Evolutionary conservation across 2,797 vertebrate genomes (phyloP).

Genomic region (Mus caroli): DNA sequence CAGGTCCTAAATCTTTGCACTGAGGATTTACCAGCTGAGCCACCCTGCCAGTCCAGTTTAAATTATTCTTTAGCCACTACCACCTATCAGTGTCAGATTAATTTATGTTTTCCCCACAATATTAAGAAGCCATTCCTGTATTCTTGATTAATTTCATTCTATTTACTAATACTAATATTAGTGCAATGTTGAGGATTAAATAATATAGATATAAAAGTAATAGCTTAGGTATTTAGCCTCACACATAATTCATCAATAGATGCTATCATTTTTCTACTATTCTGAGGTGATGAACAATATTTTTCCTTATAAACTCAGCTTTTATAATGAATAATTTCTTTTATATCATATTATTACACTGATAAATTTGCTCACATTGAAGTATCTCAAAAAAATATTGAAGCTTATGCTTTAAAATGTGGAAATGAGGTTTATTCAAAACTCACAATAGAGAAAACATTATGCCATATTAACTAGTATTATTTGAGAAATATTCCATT

Average conservation of each 20-base stretch:
- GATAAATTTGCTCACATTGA: slow-evolving; percentile 50
- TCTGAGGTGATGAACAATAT: slow-evolving; percentile 41
- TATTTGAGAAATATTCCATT: slow-evolving; percentile 53
- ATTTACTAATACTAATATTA: slow-evolving; percentile 47
- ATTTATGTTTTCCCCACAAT: slow-evolving; percentile 35
- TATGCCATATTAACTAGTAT: background rate
- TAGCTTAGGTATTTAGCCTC: slow-evolving; percentile 3
- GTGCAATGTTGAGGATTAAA: slow-evolving; percentile 11
- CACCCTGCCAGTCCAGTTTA: background rate
- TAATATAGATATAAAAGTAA: background rate
- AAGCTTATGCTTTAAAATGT: slow-evolving; percentile 52
- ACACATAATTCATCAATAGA: background rate
- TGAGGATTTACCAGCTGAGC: background rate
- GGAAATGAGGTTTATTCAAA: slow-evolving; percentile 35
- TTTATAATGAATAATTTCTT: background rate
- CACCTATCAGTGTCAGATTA: background rate
- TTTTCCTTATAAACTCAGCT: slow-evolving; percentile 15
- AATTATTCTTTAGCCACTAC: slow-evolving; percentile 44
- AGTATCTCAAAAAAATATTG: background rate
- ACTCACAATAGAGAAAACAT: slow-evolving; percentile 52
- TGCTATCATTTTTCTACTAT: background rate
- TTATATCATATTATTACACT: background rate
- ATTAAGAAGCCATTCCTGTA: slow-evolving; percentile 32
- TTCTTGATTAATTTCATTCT: slow-evolving; percentile 63
- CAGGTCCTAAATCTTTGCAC: too few relatives aligned